Evolutionary conservation across 2,888 invertebrate species (phyloP), one percentile per base, ranked within the genome.

Genomic region (Campaea margaritaria): DNA sequence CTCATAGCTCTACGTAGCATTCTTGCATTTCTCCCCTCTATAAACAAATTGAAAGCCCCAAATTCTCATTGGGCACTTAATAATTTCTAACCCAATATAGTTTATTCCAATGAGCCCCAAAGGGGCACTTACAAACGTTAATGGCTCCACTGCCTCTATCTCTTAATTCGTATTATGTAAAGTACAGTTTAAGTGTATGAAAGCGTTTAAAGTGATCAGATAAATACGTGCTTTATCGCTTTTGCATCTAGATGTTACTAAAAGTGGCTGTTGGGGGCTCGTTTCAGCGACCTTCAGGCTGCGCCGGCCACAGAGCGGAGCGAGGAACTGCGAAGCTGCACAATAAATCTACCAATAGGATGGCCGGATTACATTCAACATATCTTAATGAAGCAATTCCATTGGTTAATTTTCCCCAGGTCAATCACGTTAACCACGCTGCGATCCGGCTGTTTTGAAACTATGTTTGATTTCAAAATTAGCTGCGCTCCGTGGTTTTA

Each of bases 41-140:
- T 27, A 47, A 51, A 28, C 38, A n/a, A 21, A 21, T 38, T 15
- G 36, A 7, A 51, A 42, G 38, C 12, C 27, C 16, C 44, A 16
- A 12, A 44, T 44, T 28, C 28, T 36, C 45, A 54, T 54, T 53
- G 44, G 48, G 13, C 54, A 50, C 59, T 54, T 50, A 54, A 50
- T 59, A 54, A 59, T 54, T 58, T 58, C 45, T 45, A 59, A 49
- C 59, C 49, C 54, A 50, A 54, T 54, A 59, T 54, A 54, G 59
- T 59, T 59, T 54, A 59, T 50, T 54, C 50, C 21, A 53, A 59
- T 46, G 46, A 11, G 34, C 36, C 59, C 46, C 50, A 0, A 27
- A 49, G 53, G 59, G 41, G 54, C 54, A 42, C 41, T 54, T 36
- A 28, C 16, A 34, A 49, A 49, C 14, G 34, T 28, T 53, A 58